Evolutionary conservation across 2,888 invertebrate species (phyloP).

Genomic region (Drosophila mettleri): DNA sequence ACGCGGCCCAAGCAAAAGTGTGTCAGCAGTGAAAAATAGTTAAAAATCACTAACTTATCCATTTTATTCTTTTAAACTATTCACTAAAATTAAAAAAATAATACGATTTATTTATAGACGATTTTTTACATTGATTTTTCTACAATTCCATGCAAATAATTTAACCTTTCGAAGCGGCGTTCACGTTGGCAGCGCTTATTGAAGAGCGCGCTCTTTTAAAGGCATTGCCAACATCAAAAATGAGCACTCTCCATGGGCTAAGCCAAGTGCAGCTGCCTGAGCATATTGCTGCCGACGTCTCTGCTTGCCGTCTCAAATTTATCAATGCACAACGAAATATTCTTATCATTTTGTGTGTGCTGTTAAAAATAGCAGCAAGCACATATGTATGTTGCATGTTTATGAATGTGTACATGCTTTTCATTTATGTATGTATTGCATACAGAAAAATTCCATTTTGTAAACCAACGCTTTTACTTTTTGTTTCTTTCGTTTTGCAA

Average conservation of each 20-base stretch:
- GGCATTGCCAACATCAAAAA: slow-evolving; percentile 48
- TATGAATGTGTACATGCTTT: slow-evolving; percentile 17
- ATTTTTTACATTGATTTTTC: background rate
- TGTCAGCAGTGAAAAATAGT: slow-evolving; percentile 48
- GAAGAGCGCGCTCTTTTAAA: slow-evolving; percentile 30
- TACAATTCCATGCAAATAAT: background rate
- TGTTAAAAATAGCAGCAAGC: slow-evolving; percentile 64
- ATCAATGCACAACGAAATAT: slow-evolving; percentile 49
- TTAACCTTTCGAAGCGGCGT: slow-evolving; percentile 18
- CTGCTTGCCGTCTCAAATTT: slow-evolving; percentile 41
- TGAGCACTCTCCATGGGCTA: slow-evolving; percentile 20
- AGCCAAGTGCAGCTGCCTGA: slow-evolving; percentile 31
- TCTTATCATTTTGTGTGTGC: slow-evolving; percentile 61
- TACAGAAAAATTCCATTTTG: slow-evolving; percentile 22
- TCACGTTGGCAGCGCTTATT: slow-evolving; percentile 47
- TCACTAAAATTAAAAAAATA: slow-evolving; percentile 4
- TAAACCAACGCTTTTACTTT: slow-evolving; percentile 33
- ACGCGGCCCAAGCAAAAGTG: slow-evolving; percentile 40
- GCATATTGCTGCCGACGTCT: slow-evolving; percentile 28
- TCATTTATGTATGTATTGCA: slow-evolving; percentile 20
- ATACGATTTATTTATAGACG: background rate
- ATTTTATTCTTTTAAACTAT: background rate
- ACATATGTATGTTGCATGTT: slow-evolving; percentile 40
- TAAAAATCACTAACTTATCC: background rate
- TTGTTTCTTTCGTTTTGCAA: slow-evolving; percentile 40